A percentile compares a stretch with the other conserved stretches of the same genome.
phyloP scores from a whole-genome alignment of 2,797 vertebrate genomes.

The Linurgus olivaceus region DNA sequence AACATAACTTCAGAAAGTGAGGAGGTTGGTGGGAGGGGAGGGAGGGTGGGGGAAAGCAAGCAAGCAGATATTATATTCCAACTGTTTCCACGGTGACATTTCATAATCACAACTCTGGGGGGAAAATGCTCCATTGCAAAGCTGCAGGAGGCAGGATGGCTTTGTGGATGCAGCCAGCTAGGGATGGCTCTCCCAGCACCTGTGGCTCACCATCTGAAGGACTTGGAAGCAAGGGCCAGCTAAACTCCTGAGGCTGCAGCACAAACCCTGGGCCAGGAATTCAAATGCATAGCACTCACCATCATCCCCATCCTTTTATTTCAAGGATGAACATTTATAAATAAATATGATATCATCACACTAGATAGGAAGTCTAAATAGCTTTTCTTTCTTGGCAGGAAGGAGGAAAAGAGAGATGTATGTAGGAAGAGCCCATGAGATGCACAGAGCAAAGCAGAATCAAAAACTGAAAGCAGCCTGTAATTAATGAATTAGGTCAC shows the following conservation, averaged over 20 bases:
- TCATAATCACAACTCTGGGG: constrained; percentile 71
- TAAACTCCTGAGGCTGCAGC: not conserved
- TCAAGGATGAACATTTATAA: constrained; percentile 30
- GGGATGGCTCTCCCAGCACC: constrained; percentile 8
- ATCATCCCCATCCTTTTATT: not conserved
- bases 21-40: constrained; percentile 42
- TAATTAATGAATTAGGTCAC: not conserved
- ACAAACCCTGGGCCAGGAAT: not conserved
- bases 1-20: constrained; percentile 49
- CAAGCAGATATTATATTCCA: constrained; percentile 62
- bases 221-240: not conserved
- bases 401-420: not conserved
- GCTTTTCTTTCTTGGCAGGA: constrained; percentile 1
- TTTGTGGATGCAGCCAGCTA: constrained; percentile 11
- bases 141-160: constrained; percentile 37
- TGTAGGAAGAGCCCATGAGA: not conserved
- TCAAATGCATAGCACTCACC: not conserved
- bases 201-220: not conserved
- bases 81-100: constrained; percentile 79
- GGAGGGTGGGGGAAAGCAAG: not conserved
- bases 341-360: constrained; percentile 45
- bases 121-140: constrained; percentile 37
- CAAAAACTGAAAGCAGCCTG: not conserved
- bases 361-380: not conserved
- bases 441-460: not conserved